A percentile compares a stretch with the other conserved stretches of the same genome.
These are phyloP conservation scores for Hemiscyllium ocellatum DNA, from an alignment of 2,113 vertebrate genomes.

Conservation along the genomic window DNA sequence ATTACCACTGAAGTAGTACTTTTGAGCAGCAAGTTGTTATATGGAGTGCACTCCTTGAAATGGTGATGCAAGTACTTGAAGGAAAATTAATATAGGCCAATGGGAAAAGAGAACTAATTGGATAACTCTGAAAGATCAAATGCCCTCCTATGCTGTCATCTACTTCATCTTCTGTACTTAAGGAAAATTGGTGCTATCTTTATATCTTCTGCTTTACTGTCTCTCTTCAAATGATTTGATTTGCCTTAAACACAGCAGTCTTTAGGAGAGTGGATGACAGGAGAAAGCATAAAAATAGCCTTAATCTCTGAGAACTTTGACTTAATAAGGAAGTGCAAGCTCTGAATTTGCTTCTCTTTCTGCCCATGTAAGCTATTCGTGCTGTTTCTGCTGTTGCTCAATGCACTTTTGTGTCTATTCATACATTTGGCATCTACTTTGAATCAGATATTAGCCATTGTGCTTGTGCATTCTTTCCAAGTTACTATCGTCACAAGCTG, in stretches of 20 bases:
- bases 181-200: neutral
- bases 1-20: too few species aligned
- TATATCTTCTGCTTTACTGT: neutral
- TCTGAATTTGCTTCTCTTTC: neutral
- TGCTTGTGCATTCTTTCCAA: neutral
- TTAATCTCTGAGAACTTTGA: neutral
- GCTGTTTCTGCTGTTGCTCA: neutral
- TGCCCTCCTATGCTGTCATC: too few species aligned
- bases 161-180: too few species aligned
- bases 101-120: too few species aligned
- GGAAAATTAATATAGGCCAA: too few species aligned
- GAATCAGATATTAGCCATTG: neutral
- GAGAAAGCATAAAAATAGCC: neutral
- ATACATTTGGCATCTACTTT: neutral
- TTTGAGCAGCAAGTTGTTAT: too few species aligned
- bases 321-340: neutral
- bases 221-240: neutral
- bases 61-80: too few species aligned
- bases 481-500: neutral
- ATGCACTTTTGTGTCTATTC: neutral
- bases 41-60: too few species aligned
- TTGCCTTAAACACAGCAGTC: neutral
- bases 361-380: neutral
- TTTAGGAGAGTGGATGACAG: neutral
- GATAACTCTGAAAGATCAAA: too few species aligned